Evolutionary conservation across 2,888 invertebrate genomes (phyloP).

Genomic region (Thera obeliscata): DNA sequence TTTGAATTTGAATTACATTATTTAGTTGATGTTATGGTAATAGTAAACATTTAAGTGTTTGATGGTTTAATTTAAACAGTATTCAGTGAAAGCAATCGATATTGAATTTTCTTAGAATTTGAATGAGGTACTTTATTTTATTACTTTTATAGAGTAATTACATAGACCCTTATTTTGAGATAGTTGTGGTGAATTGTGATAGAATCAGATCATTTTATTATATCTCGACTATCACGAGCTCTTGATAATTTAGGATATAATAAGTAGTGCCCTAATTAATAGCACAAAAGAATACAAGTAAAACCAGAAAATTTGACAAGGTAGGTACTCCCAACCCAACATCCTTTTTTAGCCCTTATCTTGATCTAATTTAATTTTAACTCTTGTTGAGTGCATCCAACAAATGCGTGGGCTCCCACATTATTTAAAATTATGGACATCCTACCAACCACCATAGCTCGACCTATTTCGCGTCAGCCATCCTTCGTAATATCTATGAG

Average conservation of each 20-base stretch:
- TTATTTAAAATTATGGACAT: conserved; percentile 69
- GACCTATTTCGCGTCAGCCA: conserved; percentile 42
- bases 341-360: conserved; percentile 49
- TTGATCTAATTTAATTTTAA: conserved; percentile 57
- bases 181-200: no score
- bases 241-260: neutral
- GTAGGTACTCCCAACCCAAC: conserved; percentile 30
- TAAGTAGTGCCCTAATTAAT: neutral
- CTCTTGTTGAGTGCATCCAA: conserved; percentile 58
- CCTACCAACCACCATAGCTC: conserved; percentile 51
- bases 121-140: no score
- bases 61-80: conserved; percentile 21
- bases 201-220: neutral
- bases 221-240: neutral
- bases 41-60: conserved; percentile 37
- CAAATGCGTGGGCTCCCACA: conserved; percentile 64
- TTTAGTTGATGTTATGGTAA: conserved; percentile 62
- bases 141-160: neutral
- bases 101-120: neutral
- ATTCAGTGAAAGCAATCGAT: conserved; percentile 8
- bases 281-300: neutral
- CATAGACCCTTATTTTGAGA: neutral
- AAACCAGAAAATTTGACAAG: conserved; percentile 25
- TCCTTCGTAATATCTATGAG: conserved; percentile 35
- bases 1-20: conserved; percentile 58